Evolutionary conservation across 2,113 vertebrate genomes (phyloP), one percentile per base, ranked within the genome.

Genomic region (Puffinus mauretanicus): DNA sequence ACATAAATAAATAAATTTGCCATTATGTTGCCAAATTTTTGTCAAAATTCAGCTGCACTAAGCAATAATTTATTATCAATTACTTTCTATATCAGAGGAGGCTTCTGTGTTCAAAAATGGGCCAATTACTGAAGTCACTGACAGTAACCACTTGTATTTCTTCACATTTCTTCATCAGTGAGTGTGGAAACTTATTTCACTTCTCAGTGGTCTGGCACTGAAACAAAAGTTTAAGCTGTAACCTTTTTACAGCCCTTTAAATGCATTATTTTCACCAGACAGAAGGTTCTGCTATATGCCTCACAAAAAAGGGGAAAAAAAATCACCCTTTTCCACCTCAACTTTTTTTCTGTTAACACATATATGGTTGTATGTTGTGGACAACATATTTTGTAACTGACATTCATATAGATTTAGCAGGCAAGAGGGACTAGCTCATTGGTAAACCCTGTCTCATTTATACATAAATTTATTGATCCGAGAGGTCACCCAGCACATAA

Each of bases 351-450:
- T 84, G 2, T n/a, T 44, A 69, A 71, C 27, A 60, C 13, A 49
- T 49, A 75, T 57, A 58, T 79, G 34, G 20, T 27, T 82, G 20
- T 20, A 62, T 70, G 66, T 61, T 88, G 27, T 47, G 29, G 46
- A 30, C 57, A 42, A 61, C 24, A 15, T 66, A 82, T 75, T 92
- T 83, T 86, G n/a, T 66, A 84, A 87, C 5, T 78, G 73, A 75
- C 72, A 73, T 75, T 88, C 44, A 88, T 57, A 69, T 19, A 91
- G 83, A 88, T 93, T 96, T 95, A 97, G 70, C n/a, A 62, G 90
- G 17, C 84, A 75, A 61, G 32, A 87, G 81, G 49, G 52, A 95
- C 27, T 62, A 47, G 29, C 46, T 88, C 40, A 44, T 36, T 92
- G 38, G 58, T 78, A 94, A 94, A 88, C 12, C 22, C 16, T 67